Evolutionary conservation across 2,888 invertebrate genomes (phyloP).

Genomic region (Troides helena): DNA sequence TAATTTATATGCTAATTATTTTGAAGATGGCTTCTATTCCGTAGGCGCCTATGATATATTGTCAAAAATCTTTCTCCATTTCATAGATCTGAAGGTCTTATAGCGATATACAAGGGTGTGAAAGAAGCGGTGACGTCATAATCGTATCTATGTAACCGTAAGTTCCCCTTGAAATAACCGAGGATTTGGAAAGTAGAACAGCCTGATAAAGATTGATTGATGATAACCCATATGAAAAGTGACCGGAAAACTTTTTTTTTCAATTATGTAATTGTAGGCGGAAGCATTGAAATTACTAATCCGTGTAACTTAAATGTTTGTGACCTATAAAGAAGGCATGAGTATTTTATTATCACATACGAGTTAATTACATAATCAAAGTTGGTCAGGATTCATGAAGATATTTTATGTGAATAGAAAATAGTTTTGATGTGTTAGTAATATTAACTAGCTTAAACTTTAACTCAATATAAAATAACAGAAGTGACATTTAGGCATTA

Average conservation of each 20-base stretch:
- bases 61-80: too few species aligned
- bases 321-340: background rate
- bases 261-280: slow-evolving; percentile 2
- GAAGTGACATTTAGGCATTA: background rate
- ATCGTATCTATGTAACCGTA: slow-evolving; percentile 9
- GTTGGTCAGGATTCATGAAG: too few species aligned
- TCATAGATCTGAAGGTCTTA: background rate
- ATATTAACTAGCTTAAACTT: too few species aligned
- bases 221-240: slow-evolving; percentile 8
- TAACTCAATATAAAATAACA: too few species aligned
- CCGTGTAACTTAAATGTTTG: background rate
- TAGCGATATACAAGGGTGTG: background rate
- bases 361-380: too few species aligned
- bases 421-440: too few species aligned
- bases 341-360: too few species aligned
- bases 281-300: background rate
- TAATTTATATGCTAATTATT: background rate
- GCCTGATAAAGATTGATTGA: slow-evolving; percentile 17
- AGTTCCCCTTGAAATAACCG: slow-evolving; percentile 3
- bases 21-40: background rate
- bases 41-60: background rate
- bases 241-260: background rate
- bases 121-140: slow-evolving; percentile 14
- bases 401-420: too few species aligned
- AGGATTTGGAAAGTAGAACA: slow-evolving; percentile 11